Evolutionary conservation across 2,797 vertebrate species (phyloP).

Genomic region (Neosilurus hyrtlii): DNA sequence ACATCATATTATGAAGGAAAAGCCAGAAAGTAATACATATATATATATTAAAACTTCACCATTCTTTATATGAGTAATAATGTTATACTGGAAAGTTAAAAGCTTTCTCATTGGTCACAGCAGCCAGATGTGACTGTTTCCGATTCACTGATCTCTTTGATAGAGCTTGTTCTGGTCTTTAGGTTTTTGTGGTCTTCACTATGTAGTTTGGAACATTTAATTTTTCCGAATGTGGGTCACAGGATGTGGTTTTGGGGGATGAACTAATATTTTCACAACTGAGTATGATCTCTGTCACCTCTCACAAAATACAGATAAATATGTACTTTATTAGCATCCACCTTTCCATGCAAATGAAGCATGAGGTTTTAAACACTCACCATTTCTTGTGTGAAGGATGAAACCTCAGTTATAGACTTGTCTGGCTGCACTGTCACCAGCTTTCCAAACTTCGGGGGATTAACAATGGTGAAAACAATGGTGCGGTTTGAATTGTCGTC

Average conservation of each 20-base stretch:
- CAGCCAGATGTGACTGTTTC: too few relatives aligned
- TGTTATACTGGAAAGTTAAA: too few relatives aligned
- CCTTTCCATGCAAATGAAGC: slow-evolving; percentile 47
- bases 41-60: too few relatives aligned
- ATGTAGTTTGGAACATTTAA: too few relatives aligned
- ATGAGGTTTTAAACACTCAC: slow-evolving; percentile 67
- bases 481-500: slow-evolving; percentile 73
- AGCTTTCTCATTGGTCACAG: too few relatives aligned
- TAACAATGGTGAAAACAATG: slow-evolving; percentile 75
- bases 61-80: too few relatives aligned
- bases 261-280: not conserved
- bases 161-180: not conserved
- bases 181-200: too few relatives aligned
- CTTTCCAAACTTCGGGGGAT: slow-evolving; percentile 78
- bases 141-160: too few relatives aligned
- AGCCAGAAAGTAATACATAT: too few relatives aligned
- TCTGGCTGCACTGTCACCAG: slow-evolving; percentile 70
- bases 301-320: too few relatives aligned
- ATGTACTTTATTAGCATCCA: slow-evolving; percentile 54
- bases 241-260: not conserved
- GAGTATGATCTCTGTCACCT: not conserved
- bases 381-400: slow-evolving; percentile 85
- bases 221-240: not conserved
- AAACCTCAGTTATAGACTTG: slow-evolving; percentile 72
- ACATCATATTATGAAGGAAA: too few relatives aligned